These are phyloP conservation scores for Sepiola atlantica DNA, from an alignment of 2,888 invertebrate species.

Conservation along the genomic window DNA sequence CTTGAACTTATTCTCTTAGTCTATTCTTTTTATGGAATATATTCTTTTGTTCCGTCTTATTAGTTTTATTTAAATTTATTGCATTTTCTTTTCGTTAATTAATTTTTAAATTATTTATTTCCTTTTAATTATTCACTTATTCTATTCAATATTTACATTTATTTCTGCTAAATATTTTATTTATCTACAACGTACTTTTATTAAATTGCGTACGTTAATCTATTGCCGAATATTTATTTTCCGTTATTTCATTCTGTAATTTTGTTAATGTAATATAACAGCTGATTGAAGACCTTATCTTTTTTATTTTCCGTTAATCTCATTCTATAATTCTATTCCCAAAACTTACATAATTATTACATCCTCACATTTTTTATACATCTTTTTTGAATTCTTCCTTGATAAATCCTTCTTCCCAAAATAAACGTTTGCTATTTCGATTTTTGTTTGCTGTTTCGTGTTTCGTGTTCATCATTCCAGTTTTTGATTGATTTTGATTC, in stretches of 20 bases:
- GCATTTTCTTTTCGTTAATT: neutral
- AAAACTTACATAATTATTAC: neutral
- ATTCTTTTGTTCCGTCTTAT: neutral
- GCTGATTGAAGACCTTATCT: neutral
- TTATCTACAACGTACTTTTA: neutral
- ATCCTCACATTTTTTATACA: neutral
- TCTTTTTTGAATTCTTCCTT: neutral
- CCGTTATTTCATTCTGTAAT: neutral
- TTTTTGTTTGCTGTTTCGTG: neutral
- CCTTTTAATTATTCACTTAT: neutral
- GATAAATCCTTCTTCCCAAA: neutral
- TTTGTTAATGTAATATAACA: neutral
- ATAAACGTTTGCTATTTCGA: neutral
- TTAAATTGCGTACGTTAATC: too few species aligned
- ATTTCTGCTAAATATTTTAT: neutral
- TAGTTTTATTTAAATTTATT: too few species aligned
- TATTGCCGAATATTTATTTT: too few species aligned
- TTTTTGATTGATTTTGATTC: neutral
- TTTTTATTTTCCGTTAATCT: too few species aligned
- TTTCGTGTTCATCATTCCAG: neutral
- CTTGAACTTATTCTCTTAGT: neutral
- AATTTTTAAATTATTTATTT: neutral
- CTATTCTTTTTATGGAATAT: neutral
- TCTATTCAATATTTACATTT: neutral
- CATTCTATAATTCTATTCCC: neutral